Conservation (phyloP, 2,888 invertebrate genomes). For the Tenthredo scrophulariae region DNA sequence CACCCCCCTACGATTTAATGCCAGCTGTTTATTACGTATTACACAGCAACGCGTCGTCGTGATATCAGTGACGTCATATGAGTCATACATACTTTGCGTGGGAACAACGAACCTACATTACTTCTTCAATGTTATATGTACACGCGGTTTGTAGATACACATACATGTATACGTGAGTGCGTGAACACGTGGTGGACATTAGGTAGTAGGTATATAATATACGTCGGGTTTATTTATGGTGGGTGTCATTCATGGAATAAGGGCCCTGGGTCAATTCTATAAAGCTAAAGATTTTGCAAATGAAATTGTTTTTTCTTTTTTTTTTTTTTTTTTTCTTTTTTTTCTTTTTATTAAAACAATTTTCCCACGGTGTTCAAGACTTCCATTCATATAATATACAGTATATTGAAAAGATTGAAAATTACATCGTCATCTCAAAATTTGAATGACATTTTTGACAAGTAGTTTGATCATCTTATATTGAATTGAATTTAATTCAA, state of each 20-base stretch:
- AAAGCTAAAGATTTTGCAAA: not conserved
- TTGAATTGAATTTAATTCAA: not conserved
- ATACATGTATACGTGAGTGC: not conserved
- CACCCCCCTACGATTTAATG: not conserved
- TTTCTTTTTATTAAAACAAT: not conserved
- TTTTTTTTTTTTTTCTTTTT: not conserved
- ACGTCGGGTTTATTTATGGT: constrained; percentile 23
- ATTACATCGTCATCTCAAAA: too few relatives aligned
- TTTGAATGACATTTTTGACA: too few relatives aligned
- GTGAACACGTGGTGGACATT: constrained; percentile 20
- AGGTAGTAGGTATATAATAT: not conserved
- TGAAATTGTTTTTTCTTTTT: not conserved
- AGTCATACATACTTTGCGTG: constrained; percentile 21
- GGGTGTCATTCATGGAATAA: constrained; percentile 42
- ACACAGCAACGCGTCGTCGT: not conserved
- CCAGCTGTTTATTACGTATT: constrained; percentile 17
- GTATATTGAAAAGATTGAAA: too few relatives aligned
- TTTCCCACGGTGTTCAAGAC: not conserved
- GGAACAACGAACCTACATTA: not conserved
- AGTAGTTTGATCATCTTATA: too few relatives aligned
- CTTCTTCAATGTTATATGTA: not conserved
- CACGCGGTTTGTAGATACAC: not conserved
- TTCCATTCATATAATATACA: too few relatives aligned
- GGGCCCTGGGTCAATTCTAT: not conserved
- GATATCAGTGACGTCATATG: constrained; percentile 37